Base-by-base conservation (phyloP, 2,888 invertebrate genomes). In the Cerastis rubricosa region DNA sequence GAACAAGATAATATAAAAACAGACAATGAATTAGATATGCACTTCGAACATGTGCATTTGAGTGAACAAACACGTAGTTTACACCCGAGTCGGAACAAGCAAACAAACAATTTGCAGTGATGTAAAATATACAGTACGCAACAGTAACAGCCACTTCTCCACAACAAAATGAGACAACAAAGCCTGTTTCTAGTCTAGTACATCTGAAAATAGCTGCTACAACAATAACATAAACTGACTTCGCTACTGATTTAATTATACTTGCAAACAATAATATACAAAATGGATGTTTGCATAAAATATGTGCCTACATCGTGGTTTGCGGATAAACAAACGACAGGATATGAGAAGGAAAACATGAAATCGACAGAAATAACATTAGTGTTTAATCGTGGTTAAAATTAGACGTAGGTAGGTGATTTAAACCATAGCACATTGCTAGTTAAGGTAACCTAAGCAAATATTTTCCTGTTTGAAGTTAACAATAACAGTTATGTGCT, bases 291-390 rank as follows among this genome's bases (percentile, higher is more conserved):
- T 87, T 88, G 84, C 78, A 78, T 81, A 71, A 73, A 85, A 77
- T 84, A 76, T 85, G 79, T 82, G 86, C 85, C 83, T 83, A 83
- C 76, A 75, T 51, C 87, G 81, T 68, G 75, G 72, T 80, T 69
- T 9, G 68, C n/a, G 47, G 66, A 79, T 86, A 89, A 90, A 88
- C 86, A 86, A 85, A 85, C 54, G 71, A 47, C 85, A 89, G 88
- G 89, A 89, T 89, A 88, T 85, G 81, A 76, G 82, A 84, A 73
- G 85, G 82, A 79, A 85, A 88, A 90, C 86, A 89, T 69, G 78
- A 84, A 86, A 86, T 83, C 68, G 71, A 80, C 80, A 63, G 67
- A 81, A 85, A 84, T 85, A 82, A 78, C 71, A 70, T 76, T 71
- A 75, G 67, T 76, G 76, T 63, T 67, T 67, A 71, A 78, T 77